Percentiles rank a stretch among this genome's conserved stretches.
These are phyloP conservation scores for Hyles lineata DNA, from an alignment of 2,888 invertebrate species.

Conservation along the genomic window DNA sequence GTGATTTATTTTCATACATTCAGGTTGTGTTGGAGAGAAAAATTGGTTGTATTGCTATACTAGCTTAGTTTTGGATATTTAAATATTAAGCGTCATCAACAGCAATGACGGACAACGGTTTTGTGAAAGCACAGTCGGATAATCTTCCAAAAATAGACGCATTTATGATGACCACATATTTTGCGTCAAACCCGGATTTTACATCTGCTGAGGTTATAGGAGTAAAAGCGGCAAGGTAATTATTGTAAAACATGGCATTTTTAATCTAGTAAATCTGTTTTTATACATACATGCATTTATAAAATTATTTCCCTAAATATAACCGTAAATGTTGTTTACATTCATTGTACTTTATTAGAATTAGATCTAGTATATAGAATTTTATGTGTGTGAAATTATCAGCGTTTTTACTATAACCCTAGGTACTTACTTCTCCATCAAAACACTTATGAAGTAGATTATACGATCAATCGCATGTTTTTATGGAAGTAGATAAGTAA, in stretches of 20 bases:
- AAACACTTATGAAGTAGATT: background rate
- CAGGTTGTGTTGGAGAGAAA: background rate
- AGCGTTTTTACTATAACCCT: background rate
- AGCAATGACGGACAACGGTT: too few species aligned
- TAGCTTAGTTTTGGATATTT: too few species aligned
- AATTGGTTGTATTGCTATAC: background rate
- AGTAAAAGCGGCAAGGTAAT: background rate
- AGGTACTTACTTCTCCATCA: too few species aligned
- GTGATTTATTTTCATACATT: background rate
- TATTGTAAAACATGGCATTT: background rate
- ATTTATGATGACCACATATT: background rate
- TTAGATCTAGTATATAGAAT: background rate
- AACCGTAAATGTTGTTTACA: background rate
- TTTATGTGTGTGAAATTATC: background rate
- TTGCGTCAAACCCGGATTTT: background rate
- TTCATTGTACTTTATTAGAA: background rate
- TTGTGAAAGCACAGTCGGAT: too few species aligned
- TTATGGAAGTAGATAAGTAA: background rate
- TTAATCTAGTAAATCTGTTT: background rate
- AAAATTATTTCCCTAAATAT: background rate
- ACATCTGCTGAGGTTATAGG: background rate
- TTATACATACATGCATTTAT: background rate
- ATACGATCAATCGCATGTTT: background rate
- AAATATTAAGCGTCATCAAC: background rate
- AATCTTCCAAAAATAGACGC: too few species aligned